These are phyloP conservation scores for Crotalus tigris DNA, from an alignment of 2,113 vertebrate species.

Conservation along the genomic window DNA sequence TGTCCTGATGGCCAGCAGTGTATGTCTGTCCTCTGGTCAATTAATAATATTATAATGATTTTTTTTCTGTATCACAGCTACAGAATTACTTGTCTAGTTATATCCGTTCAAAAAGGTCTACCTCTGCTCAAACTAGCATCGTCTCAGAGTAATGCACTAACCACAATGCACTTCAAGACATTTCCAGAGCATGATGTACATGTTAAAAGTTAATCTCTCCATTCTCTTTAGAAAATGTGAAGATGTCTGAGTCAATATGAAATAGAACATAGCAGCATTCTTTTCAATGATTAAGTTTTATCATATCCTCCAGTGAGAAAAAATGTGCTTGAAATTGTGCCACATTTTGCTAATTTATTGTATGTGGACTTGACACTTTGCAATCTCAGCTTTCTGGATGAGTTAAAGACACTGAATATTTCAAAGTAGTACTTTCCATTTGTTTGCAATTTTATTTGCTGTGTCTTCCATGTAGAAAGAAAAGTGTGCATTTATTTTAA, in stretches of 20 bases:
- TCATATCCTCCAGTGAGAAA: conserved; percentile 2
- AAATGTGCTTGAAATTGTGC: neutral
- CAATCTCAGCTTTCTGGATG: neutral
- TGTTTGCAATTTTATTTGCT: neutral
- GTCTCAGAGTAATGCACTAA: neutral
- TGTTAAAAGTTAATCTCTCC: neutral
- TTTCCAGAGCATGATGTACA: neutral
- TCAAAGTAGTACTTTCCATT: neutral
- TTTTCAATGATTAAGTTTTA: neutral
- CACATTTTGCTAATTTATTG: conserved; percentile 10
- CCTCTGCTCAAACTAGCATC: neutral
- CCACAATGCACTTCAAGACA: conserved; percentile 5
- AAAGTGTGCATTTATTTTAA: neutral
- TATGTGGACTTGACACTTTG: neutral
- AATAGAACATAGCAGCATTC: neutral
- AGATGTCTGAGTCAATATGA: neutral
- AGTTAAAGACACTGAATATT: neutral
- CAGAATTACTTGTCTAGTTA: neutral
- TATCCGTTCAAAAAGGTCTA: neutral
- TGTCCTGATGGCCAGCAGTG: conserved; percentile 10
- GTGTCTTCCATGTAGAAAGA: neutral
- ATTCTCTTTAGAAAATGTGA: neutral
- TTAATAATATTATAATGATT: conserved; percentile 1
- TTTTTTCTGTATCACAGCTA: neutral
- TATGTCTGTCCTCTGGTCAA: neutral